Conservation (phyloP, 2,797 vertebrate genomes). For the Podarcis lilfordi region DNA sequence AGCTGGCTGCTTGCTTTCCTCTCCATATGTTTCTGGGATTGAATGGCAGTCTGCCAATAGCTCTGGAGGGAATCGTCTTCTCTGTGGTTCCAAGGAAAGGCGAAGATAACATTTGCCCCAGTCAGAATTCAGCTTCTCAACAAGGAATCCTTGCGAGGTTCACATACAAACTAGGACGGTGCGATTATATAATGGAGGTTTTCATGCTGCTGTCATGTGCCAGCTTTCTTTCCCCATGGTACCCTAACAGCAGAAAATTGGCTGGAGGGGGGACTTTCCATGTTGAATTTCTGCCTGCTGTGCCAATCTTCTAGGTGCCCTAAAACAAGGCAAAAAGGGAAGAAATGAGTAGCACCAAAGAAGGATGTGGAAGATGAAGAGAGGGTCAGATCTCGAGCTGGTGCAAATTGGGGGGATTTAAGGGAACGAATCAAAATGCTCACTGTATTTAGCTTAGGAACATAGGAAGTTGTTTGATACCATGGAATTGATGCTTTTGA, state of each 20-base stretch:
- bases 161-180: background rate
- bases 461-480: too few species aligned
- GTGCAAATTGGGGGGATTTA: too few species aligned
- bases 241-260: background rate
- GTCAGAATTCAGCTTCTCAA: conserved; percentile 12
- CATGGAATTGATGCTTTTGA: too few species aligned
- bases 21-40: conserved; percentile 5
- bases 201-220: background rate
- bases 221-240: too few species aligned
- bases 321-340: too few species aligned
- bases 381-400: too few species aligned
- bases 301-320: background rate
- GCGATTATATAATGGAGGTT: background rate
- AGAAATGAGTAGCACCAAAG: background rate
- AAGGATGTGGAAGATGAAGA: too few species aligned
- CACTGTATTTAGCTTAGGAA: too few species aligned
- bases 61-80: background rate
- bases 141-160: background rate
- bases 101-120: background rate
- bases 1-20: background rate
- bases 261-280: background rate
- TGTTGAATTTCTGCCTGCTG: background rate
- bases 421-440: too few species aligned
- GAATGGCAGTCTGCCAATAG: background rate
- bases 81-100: conserved; percentile 45